A percentile compares a stretch with the other conserved stretches of the same genome.
These are phyloP conservation scores for Steinernema hermaphroditum DNA, from an alignment of 2,888 invertebrate genomes.

Conservation along the genomic window DNA sequence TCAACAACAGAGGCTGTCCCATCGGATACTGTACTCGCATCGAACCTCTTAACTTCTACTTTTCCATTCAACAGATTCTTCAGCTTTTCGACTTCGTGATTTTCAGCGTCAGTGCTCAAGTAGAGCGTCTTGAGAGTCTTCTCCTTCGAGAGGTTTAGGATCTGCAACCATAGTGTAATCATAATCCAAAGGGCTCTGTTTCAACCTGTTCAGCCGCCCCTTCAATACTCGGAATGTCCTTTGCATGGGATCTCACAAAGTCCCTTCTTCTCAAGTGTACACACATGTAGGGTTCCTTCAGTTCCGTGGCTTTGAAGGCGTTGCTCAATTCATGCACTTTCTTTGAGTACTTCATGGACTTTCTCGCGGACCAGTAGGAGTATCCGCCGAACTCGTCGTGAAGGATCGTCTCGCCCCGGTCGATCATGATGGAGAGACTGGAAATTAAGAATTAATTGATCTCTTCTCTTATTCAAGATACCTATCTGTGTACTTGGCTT, in stretches of 20 bases:
- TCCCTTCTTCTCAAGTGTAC: conserved; percentile 87
- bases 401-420: conserved; percentile 79
- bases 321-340: conserved; percentile 75
- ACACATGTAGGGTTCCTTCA: conserved; percentile 76
- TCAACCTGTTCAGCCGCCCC: conserved; percentile 78
- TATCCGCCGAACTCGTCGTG: conserved; percentile 84
- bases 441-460: no score
- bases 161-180: conserved; percentile 37
- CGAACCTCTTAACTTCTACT: conserved; percentile 33
- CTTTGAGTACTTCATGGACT: conserved; percentile 86
- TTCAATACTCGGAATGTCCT: conserved; percentile 79
- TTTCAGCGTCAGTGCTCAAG: conserved; percentile 56
- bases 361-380: conserved; percentile 77
- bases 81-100: conserved; percentile 69
- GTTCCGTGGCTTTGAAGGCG: conserved; percentile 73
- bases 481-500: conserved; percentile 38
- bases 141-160: conserved; percentile 40
- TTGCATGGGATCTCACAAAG: conserved; percentile 78
- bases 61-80: conserved; percentile 67
- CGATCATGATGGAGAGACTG: conserved; percentile 68
- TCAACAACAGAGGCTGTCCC: conserved; percentile 61
- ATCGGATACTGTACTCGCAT: conserved; percentile 46
- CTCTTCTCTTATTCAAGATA: no score
- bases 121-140: conserved; percentile 47
- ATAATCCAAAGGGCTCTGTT: neutral